phyloP scores from a whole-genome alignment of 2,888 invertebrate species.

The Podotricha telesiphe region DNA sequence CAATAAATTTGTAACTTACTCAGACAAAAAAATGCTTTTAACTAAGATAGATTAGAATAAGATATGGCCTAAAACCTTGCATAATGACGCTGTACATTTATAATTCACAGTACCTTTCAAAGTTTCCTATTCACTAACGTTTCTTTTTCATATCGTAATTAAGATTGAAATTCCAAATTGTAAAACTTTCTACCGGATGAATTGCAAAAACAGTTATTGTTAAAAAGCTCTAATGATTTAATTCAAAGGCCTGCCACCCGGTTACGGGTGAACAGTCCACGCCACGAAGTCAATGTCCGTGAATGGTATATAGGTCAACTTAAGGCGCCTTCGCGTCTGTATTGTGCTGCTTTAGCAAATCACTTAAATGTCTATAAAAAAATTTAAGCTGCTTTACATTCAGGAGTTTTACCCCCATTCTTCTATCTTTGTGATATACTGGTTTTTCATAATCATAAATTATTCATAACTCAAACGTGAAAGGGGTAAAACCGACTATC shows the following conservation, averaged over 20 bases:
- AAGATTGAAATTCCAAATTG: conserved; percentile 28
- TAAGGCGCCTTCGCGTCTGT: conserved; percentile 78
- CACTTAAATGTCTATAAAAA: conserved; percentile 56
- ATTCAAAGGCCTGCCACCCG: conserved; percentile 37
- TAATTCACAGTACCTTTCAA: not conserved
- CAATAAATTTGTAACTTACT: not conserved
- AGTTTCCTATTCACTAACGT: not conserved
- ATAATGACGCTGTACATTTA: not conserved
- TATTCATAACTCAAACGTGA: conserved; percentile 55
- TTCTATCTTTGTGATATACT: conserved; percentile 52
- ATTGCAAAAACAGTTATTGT: conserved; percentile 36
- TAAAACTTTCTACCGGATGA: conserved; percentile 29
- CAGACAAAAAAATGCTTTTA: not conserved
- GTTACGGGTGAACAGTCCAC: conserved; percentile 47
- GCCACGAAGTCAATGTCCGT: conserved; percentile 74
- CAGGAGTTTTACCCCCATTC: conserved; percentile 51
- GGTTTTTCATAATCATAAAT: conserved; percentile 65
- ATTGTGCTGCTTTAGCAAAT: conserved; percentile 64
- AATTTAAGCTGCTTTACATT: conserved; percentile 45
- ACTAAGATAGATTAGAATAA: not conserved
- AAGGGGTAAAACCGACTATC: conserved; percentile 60
- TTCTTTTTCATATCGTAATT: conserved; percentile 16
- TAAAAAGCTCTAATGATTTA: conserved; percentile 40
- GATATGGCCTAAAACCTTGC: not conserved
- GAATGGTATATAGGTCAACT: conserved; percentile 76